Base-by-base conservation (phyloP, 2,797 vertebrate genomes). In the Florisuga fusca region DNA sequence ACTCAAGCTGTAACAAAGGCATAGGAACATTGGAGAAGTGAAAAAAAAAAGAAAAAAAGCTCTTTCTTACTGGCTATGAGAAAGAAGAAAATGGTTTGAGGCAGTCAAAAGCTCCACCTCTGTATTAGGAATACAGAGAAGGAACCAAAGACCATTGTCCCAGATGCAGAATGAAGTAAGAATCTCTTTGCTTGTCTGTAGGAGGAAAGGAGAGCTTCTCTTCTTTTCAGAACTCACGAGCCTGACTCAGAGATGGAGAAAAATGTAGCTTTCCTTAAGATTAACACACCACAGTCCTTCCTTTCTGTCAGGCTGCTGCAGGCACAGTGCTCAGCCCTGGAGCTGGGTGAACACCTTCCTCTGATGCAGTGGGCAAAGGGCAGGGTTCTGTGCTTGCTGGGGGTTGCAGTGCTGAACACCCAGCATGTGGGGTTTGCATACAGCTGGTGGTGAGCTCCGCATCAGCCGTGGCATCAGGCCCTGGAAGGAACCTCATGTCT, bases 281-380 rank as follows among this genome's bases (percentile, higher is more conserved):
- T 41, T 68, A 21, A 10, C 21, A 10, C 14, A n/a, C 6, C 38
- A 14, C 31, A 75, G 25, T 10, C 15, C 16, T n/a, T n/a, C 25
- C 48, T 10, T 66, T 15, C 8, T 2, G 10, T 36, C 22, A 36
- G 7, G 48, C 20, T 41, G 41, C 74, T 58, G 64, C 48, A 27
- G 58, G n/a, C 34, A 12, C 17, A 13, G 29, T 1, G 25, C 43
- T 58, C 63, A 45, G 67, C 17, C 18, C 23, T 7, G 11, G 17
- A 1, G 0, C 0, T 7, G 53, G 31, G 27, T 2, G 1, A 45
- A 13, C 19, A 17, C 53, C 22, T 7, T 4, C 17, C 27, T 22
- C 21, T 23, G 14, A 31, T 54, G 82, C 48, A 36, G 33, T 15
- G n/a, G 62, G 53, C 27, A n/a, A n/a, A 43, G 18, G 2, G 6